Conservation (phyloP, 2,797 vertebrate genomes). For the Rhinogobio ventralis region DNA sequence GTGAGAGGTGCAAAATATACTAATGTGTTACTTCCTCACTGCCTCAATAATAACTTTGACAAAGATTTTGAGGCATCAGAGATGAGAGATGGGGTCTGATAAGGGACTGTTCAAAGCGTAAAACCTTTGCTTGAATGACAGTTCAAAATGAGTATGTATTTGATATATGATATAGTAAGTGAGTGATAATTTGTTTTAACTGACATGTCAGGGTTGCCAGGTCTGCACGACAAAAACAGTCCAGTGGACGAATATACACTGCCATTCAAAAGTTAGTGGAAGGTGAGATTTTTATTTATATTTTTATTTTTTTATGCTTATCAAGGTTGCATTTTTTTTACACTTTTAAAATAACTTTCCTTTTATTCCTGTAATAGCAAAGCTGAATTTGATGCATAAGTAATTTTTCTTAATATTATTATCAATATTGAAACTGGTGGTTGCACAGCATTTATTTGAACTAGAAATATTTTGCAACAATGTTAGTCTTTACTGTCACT, state of each 20-base stretch:
- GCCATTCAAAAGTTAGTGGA: not conserved
- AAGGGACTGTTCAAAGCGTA: not conserved
- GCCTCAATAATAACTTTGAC: too few species aligned
- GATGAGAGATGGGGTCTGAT: not conserved
- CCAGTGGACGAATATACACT: not conserved
- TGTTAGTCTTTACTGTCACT: not conserved
- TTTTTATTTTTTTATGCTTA: too few species aligned
- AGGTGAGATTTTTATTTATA: not conserved
- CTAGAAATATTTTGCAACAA: not conserved
- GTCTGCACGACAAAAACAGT: not conserved
- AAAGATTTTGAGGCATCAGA: conserved; percentile 3
- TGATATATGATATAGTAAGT: not conserved
- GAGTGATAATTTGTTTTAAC: not conserved
- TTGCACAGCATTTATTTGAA: not conserved
- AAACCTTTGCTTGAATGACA: not conserved
- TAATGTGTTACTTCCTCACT: conserved; percentile 35
- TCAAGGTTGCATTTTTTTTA: too few species aligned
- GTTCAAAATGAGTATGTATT: not conserved
- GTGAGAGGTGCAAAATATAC: not conserved
- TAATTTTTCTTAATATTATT: not conserved
- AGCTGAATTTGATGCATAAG: not conserved
- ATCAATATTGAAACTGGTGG: not conserved
- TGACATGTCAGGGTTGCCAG: not conserved
- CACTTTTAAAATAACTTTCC: not conserved
- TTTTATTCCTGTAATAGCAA: not conserved